Percentiles rank a stretch among this genome's conserved stretches.
phyloP scores from a whole-genome alignment of 2,113 vertebrate species.

The Strix aluco region DNA sequence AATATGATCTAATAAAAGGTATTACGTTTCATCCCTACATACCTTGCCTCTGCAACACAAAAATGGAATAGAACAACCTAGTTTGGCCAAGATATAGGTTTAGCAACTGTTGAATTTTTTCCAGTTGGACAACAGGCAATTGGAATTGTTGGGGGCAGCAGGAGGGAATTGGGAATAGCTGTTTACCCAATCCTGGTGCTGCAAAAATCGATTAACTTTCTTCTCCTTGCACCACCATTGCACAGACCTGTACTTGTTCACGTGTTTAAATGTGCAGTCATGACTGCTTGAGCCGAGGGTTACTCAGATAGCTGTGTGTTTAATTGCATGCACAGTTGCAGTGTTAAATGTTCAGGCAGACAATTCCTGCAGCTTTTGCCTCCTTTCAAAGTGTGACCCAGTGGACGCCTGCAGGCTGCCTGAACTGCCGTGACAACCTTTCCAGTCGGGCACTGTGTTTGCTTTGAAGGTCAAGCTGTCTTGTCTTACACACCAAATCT shows the following conservation, averaged over 20 bases:
- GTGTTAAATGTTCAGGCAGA: neutral
- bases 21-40: neutral
- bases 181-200: neutral
- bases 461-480: neutral
- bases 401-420: neutral
- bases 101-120: neutral
- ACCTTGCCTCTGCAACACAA: neutral
- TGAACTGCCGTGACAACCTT: neutral
- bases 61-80: neutral
- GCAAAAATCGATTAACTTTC: neutral
- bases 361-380: neutral
- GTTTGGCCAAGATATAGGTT: neutral
- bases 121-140: neutral
- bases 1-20: neutral
- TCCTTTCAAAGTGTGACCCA: neutral
- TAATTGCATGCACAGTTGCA: neutral
- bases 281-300: neutral
- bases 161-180: neutral
- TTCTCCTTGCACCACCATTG: neutral
- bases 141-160: neutral
- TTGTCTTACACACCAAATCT: neutral
- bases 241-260: neutral
- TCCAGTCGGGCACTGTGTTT: neutral
- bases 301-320: neutral
- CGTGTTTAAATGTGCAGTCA: neutral